A percentile compares a stretch with the other conserved stretches of the same genome.
Conservation (phyloP, 2,113 vertebrate species). For the Origma solitaria region DNA sequence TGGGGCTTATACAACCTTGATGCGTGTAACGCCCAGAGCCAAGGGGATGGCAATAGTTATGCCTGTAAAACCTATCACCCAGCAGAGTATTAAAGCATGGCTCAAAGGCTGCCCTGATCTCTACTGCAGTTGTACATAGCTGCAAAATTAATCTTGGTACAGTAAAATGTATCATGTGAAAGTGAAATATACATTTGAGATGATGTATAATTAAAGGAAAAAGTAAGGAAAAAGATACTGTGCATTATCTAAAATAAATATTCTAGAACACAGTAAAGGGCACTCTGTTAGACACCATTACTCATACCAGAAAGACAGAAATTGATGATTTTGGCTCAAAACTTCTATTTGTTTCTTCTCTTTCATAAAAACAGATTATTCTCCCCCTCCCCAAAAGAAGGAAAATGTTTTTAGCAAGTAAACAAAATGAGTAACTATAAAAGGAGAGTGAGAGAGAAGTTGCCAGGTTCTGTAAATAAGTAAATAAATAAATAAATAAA, state of each 20-base stretch:
- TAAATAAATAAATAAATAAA: too few species aligned
- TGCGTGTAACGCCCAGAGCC: not conserved
- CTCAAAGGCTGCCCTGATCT: not conserved
- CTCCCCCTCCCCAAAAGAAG: not conserved
- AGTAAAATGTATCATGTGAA: conserved; percentile 72
- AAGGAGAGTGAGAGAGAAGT: conserved; percentile 75
- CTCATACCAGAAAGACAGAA: conserved; percentile 58
- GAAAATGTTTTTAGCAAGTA: conserved; percentile 61
- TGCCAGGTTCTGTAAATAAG: conserved; percentile 67
- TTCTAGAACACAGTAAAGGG: conserved; percentile 33
- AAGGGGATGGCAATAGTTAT: not conserved
- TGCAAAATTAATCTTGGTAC: conserved; percentile 64
- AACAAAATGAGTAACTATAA: conserved; percentile 62
- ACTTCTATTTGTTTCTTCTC: not conserved
- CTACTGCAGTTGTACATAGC: conserved; percentile 28
- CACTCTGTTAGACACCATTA: conserved; percentile 57
- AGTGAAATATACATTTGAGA: conserved; percentile 67
- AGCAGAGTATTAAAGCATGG: not conserved
- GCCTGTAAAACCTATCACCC: not conserved
- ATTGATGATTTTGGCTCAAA: conserved; percentile 56
- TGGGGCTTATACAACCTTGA: not conserved
- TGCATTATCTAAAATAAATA: conserved; percentile 74
- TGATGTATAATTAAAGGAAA: conserved; percentile 69
- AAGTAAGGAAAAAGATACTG: conserved; percentile 60
- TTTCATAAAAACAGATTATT: conserved; percentile 14